Percentiles rank a stretch among this genome's conserved stretches.
Evolutionary conservation across 2,888 invertebrate species (phyloP).

Genomic region (Amphipoea lucens): DNA sequence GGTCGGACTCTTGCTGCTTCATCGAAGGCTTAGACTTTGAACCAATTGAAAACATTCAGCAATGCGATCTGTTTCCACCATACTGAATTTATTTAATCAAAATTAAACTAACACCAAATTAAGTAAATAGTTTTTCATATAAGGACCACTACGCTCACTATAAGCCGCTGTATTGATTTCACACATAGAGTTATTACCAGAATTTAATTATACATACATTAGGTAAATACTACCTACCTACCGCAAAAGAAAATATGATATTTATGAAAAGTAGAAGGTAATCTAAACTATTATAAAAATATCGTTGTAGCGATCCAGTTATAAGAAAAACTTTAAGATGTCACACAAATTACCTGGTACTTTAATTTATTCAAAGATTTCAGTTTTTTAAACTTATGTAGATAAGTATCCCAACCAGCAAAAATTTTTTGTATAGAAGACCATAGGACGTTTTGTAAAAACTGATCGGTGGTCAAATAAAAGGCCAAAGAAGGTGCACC

Average conservation of each 20-base stretch:
- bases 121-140: not conserved
- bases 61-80: not conserved
- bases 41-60: not conserved
- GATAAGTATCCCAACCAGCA: not conserved
- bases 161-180: not conserved
- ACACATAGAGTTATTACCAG: not conserved
- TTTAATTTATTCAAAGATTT: not conserved
- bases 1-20: not conserved
- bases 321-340: not conserved
- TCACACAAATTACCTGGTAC: not conserved
- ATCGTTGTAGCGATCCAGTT: too few relatives aligned
- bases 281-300: not conserved
- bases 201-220: not conserved
- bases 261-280: not conserved
- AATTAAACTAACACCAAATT: not conserved
- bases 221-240: not conserved
- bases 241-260: not conserved
- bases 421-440: too few relatives aligned
- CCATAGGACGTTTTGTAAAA: too few relatives aligned
- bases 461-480: too few relatives aligned
- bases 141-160: not conserved
- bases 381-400: not conserved
- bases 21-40: not conserved
- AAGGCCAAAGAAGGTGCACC: too few relatives aligned
- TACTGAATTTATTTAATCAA: not conserved